Base-by-base conservation (phyloP, 2,797 vertebrate species). In the Peromyscus nudipes region DNA sequence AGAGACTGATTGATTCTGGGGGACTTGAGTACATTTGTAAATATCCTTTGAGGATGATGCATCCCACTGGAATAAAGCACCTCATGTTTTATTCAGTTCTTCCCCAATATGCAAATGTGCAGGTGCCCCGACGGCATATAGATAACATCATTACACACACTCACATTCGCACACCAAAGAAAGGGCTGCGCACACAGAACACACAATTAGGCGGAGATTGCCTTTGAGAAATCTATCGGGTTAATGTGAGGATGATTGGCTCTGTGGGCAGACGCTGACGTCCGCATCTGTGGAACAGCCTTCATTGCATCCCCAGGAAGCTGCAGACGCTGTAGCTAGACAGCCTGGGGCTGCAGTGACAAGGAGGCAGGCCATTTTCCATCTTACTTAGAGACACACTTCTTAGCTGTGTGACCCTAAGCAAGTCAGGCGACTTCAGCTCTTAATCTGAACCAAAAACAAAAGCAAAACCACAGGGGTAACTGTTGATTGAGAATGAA, bases 81-180 rank as follows among this genome's bases (percentile, higher is more conserved):
- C 46, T 97, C 96, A 98, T 98, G 96, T 98, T 98, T 98, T 98
- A 97, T 98, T 98, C 98, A 98, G 87, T 90, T 95, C 75, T 95
- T 93, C 91, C 96, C 89, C 95, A 80, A 81, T 87, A 98, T 98
- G 98, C 97, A 98, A 98, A 98, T 98, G 34, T 37, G 21, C 98
- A 98, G 98, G 98, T 98, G 97, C 96, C 96, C 92, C 40, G 27
- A 91, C 92, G 65, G 97, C 96, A 97, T 96, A 96, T 92, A 97
- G 97, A 98, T 96, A 97, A 92, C 94, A 96, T 97, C 96, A 98
- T 98, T 94, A 96, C 87, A 96, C 82, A 85, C 91, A 75, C 84
- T 55, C 92, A 88, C 87, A 57, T 91, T 86, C 67, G n/a, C 94
- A 92, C 94, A 97, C 96, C 57, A 95, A 86, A 97, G 95, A 92